Conservation (phyloP, 2,797 vertebrate species). For the Anguilla obscura region DNA sequence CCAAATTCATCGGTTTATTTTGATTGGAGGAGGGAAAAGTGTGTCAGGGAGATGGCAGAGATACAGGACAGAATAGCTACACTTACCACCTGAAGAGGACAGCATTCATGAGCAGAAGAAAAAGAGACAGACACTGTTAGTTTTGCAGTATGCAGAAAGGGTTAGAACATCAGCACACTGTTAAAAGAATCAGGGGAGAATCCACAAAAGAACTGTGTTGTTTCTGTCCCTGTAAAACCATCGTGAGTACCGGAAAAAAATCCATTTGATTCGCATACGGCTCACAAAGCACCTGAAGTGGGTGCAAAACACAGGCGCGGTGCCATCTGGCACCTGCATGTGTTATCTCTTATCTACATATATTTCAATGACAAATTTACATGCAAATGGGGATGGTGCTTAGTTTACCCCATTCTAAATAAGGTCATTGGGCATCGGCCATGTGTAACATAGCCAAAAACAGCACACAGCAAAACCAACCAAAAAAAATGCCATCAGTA, state of each 20-base stretch:
- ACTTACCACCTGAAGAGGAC: constrained; percentile 78
- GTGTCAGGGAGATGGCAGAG: background rate
- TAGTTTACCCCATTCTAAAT: too few relatives aligned
- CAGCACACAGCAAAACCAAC: background rate
- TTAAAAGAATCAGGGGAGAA: background rate
- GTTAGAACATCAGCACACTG: background rate
- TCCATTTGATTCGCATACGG: too few relatives aligned
- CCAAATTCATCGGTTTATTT: background rate
- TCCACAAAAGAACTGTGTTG: background rate
- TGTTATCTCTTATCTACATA: background rate
- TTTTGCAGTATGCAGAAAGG: background rate
- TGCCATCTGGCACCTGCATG: background rate
- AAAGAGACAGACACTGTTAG: background rate
- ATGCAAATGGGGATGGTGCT: too few relatives aligned
- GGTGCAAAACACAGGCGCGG: background rate
- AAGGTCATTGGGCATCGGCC: background rate
- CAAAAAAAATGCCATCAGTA: background rate
- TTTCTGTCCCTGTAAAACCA: background rate
- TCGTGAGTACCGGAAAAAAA: background rate
- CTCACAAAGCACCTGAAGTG: background rate
- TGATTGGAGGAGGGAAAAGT: background rate
- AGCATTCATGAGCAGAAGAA: constrained; percentile 64
- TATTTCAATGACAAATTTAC: background rate
- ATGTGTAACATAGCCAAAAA: background rate
- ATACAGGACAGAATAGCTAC: background rate